Evolutionary conservation across 2,888 invertebrate genomes (phyloP).

Genomic region (Caenorhabditis panamensis): DNA sequence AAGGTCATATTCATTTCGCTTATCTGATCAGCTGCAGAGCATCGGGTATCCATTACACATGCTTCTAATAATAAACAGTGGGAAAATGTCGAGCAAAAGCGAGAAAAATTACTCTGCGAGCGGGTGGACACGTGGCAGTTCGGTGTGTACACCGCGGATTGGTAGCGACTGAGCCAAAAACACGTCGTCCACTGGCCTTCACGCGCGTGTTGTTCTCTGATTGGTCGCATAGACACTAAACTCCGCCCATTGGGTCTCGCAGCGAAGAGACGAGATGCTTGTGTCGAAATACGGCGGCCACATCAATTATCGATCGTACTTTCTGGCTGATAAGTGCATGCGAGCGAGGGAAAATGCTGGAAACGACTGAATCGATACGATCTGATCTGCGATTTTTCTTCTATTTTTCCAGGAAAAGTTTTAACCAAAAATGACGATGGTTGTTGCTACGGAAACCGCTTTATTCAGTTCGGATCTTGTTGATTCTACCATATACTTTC

Average conservation of each 20-base stretch:
- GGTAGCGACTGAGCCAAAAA: constrained; percentile 52
- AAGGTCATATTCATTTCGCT: too few species aligned
- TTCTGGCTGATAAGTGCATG: constrained; percentile 11
- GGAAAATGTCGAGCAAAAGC: constrained; percentile 34
- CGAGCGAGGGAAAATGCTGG: background rate
- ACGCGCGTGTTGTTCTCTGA: constrained; percentile 47
- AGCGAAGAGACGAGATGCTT: constrained; percentile 25
- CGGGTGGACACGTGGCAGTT: constrained; percentile 32
- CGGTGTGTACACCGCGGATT: constrained; percentile 44
- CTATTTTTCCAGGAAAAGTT: background rate
- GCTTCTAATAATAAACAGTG: constrained; percentile 5
- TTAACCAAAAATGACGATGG: background rate
- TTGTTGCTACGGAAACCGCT: constrained; percentile 8
- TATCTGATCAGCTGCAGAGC: background rate
- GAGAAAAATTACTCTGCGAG: background rate
- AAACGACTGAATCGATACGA: constrained; percentile 2
- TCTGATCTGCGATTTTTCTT: background rate
- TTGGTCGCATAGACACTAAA: constrained; percentile 10
- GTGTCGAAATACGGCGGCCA: constrained; percentile 43
- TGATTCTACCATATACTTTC: background rate
- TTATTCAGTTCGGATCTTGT: background rate
- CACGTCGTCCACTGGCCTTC: constrained; percentile 34
- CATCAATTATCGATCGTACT: constrained; percentile 37
- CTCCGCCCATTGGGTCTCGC: constrained; percentile 48
- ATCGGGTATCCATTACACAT: background rate